phyloP scores from a whole-genome alignment of 2,113 vertebrate genomes.

The Ifrita kowaldi region DNA sequence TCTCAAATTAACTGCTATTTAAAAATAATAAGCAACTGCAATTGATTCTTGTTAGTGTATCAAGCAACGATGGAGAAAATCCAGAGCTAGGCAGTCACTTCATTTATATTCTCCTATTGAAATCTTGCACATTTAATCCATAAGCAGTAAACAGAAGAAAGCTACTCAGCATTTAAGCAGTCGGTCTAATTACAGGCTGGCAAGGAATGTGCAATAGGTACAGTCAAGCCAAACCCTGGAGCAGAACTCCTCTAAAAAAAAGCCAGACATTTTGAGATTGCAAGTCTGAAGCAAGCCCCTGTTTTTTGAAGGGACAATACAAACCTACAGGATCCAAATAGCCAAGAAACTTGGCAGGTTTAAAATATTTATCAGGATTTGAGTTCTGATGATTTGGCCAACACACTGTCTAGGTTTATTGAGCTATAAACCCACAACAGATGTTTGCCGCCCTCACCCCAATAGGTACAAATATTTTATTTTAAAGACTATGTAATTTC shows the following conservation, averaged over 20 bases:
- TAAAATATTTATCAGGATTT: neutral
- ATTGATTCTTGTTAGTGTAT: slow-evolving; percentile 26
- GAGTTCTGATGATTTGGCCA: neutral
- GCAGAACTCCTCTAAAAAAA: neutral
- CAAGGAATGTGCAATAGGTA: neutral
- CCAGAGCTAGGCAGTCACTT: slow-evolving; percentile 25
- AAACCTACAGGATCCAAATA: neutral
- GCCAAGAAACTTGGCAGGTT: neutral
- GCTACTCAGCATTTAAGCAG: slow-evolving; percentile 16
- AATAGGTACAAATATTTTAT: neutral
- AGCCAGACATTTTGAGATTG: neutral
- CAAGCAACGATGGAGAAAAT: slow-evolving; percentile 25
- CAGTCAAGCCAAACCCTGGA: neutral
- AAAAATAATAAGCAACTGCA: slow-evolving; percentile 55
- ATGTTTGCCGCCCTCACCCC: neutral
- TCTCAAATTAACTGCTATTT: slow-evolving; percentile 56
- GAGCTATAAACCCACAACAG: neutral
- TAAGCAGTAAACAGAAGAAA: slow-evolving; percentile 26
- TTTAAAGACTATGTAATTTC: neutral
- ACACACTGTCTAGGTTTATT: neutral
- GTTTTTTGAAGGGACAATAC: neutral
- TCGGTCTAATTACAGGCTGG: neutral
- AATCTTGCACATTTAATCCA: slow-evolving; percentile 21
- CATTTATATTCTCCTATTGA: slow-evolving; percentile 3
- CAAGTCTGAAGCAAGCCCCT: neutral